Evolutionary conservation across 2,113 vertebrate species (phyloP).

Genomic region (Heptranchias perlo): DNA sequence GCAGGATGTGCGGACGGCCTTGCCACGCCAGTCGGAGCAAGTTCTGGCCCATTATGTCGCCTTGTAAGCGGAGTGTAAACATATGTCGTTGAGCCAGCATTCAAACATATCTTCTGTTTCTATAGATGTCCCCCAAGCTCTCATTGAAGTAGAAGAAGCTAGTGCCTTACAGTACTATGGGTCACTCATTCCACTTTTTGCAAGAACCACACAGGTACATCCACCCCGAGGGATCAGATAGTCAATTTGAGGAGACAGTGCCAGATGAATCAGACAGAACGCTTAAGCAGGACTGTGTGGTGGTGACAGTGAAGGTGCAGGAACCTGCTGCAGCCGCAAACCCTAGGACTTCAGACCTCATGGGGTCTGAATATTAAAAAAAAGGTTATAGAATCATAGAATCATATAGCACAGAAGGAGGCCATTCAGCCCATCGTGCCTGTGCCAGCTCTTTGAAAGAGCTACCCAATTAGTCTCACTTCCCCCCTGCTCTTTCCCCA

Average conservation of each 20-base stretch:
- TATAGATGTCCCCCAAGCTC: neutral
- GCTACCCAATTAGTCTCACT: too few species aligned
- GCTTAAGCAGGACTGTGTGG: too few species aligned
- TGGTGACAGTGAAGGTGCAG: neutral
- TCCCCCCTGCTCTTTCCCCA: too few species aligned
- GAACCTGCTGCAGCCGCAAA: neutral
- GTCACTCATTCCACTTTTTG: neutral
- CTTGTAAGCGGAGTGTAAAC: neutral
- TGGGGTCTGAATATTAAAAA: neutral
- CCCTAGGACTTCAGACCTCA: neutral
- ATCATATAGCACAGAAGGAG: too few species aligned
- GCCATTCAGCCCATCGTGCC: too few species aligned
- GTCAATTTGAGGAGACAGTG: neutral
- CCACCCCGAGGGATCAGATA: neutral
- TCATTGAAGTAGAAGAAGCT: neutral
- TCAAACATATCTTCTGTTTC: neutral
- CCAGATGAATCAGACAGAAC: neutral
- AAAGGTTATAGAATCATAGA: too few species aligned
- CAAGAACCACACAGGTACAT: neutral
- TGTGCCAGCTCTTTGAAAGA: too few species aligned
- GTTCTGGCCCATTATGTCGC: too few species aligned
- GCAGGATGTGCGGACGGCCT: too few species aligned
- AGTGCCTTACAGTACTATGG: neutral
- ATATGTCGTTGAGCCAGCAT: neutral
- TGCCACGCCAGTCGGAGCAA: too few species aligned